These are phyloP conservation scores for Brienomyrus brachyistius DNA, from an alignment of 2,113 vertebrate species.

Conservation along the genomic window DNA sequence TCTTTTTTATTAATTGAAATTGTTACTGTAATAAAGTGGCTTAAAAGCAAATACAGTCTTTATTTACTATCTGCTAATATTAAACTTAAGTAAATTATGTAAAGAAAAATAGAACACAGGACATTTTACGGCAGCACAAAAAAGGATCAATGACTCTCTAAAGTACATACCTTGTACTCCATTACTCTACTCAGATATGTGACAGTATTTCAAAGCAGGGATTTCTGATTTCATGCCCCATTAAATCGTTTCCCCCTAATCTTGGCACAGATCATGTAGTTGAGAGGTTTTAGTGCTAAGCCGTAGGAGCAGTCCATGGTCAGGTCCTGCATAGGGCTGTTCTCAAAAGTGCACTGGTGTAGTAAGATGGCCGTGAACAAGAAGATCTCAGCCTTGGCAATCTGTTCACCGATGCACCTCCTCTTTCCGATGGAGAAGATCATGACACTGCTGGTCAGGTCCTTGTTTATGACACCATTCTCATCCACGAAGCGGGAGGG, in stretches of 20 bases:
- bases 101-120: background rate
- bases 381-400: constrained; percentile 71
- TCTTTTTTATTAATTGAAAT: background rate
- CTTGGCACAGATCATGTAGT: constrained; percentile 62
- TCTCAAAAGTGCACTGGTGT: constrained; percentile 62
- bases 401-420: constrained; percentile 72
- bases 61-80: background rate
- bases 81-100: background rate
- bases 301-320: constrained; percentile 64
- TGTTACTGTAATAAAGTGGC: background rate
- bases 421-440: constrained; percentile 74
- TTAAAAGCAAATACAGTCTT: background rate
- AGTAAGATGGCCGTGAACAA: constrained; percentile 67
- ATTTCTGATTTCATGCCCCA: constrained; percentile 16
- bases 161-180: constrained; percentile 30
- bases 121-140: background rate
- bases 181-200: background rate
- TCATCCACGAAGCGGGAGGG: constrained; percentile 65
- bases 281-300: constrained; percentile 62
- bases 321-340: constrained; percentile 49
- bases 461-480: constrained; percentile 54
- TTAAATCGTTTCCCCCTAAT: constrained; percentile 38
- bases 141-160: constrained; percentile 12
- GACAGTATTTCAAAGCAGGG: background rate
- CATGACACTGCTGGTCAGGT: constrained; percentile 61